Evolutionary conservation across 2,113 vertebrate genomes (phyloP).

Genomic region (Caranx melampygus): DNA sequence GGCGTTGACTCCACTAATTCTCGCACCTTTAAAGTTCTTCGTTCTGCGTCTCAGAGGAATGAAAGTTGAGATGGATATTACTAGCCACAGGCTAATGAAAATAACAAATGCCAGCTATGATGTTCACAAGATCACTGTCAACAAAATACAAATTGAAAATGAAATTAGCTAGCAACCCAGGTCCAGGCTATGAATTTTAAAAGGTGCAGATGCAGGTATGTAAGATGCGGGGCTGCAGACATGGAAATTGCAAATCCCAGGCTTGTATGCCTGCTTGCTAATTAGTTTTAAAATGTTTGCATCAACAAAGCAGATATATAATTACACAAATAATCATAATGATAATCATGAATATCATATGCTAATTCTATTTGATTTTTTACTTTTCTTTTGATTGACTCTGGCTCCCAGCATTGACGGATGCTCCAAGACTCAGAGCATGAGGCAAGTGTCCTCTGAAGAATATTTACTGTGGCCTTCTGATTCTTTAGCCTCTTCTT

Average conservation of each 20-base stretch:
- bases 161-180: constrained; percentile 49
- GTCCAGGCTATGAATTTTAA: constrained; percentile 44
- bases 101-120: constrained; percentile 48
- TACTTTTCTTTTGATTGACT: constrained; percentile 17
- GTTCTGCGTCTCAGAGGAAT: constrained; percentile 21
- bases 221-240: not conserved
- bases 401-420: not conserved
- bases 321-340: not conserved
- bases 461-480: constrained; percentile 19
- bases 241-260: not conserved
- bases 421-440: not conserved
- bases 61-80: constrained; percentile 48
- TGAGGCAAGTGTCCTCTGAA: constrained; percentile 7
- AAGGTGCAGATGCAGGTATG: constrained; percentile 8
- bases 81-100: constrained; percentile 53
- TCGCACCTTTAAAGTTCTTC: constrained; percentile 54
- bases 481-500: constrained; percentile 11
- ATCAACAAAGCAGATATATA: constrained; percentile 13
- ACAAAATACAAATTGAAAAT: constrained; percentile 63
- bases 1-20: constrained; percentile 40
- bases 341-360: constrained; percentile 4
- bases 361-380: not conserved
- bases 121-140: constrained; percentile 50
- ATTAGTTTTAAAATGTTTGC: not conserved
- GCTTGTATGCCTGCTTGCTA: not conserved